phyloP scores from a whole-genome alignment of 2,113 vertebrate genomes.

The Corythoichthys haematopterus region DNA sequence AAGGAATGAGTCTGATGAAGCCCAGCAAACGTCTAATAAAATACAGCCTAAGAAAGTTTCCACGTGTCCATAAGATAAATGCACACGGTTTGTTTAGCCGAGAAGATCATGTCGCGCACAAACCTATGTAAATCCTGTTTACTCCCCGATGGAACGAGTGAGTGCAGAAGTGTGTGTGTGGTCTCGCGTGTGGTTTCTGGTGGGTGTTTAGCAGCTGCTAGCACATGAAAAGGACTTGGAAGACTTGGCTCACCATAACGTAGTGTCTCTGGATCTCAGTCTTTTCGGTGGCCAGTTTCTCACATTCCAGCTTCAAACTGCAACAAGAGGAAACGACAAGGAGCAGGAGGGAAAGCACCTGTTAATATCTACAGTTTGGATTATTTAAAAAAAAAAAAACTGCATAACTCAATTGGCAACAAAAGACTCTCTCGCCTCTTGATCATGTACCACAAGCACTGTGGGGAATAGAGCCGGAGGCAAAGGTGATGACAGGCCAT shows the following conservation, averaged over 20 bases:
- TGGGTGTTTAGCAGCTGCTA: conserved; percentile 63
- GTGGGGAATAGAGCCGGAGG: conserved; percentile 11
- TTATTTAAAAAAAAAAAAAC: background rate
- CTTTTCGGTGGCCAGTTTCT: conserved; percentile 91
- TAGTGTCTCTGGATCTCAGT: conserved; percentile 93
- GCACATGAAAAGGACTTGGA: conserved; percentile 63
- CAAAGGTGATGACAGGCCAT: conserved; percentile 63
- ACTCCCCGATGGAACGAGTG: conserved; percentile 30
- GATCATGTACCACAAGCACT: background rate
- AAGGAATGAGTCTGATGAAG: background rate
- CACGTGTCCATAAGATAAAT: background rate
- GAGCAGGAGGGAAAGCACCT: background rate
- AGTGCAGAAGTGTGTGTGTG: conserved; percentile 28
- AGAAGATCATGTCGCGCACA: conserved; percentile 6
- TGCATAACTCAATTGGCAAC: conserved; percentile 20
- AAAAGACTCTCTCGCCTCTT: conserved; percentile 21
- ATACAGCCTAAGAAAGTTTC: background rate
- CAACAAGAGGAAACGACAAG: conserved; percentile 13
- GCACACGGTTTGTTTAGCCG: background rate
- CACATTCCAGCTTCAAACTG: conserved; percentile 91
- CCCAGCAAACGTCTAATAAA: background rate
- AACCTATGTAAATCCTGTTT: conserved; percentile 44
- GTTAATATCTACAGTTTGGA: conserved; percentile 7
- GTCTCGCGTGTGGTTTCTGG: conserved; percentile 45
- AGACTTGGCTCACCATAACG: conserved; percentile 83